Conservation (phyloP, 2,797 vertebrate genomes). For the Staurois parvus region DNA sequence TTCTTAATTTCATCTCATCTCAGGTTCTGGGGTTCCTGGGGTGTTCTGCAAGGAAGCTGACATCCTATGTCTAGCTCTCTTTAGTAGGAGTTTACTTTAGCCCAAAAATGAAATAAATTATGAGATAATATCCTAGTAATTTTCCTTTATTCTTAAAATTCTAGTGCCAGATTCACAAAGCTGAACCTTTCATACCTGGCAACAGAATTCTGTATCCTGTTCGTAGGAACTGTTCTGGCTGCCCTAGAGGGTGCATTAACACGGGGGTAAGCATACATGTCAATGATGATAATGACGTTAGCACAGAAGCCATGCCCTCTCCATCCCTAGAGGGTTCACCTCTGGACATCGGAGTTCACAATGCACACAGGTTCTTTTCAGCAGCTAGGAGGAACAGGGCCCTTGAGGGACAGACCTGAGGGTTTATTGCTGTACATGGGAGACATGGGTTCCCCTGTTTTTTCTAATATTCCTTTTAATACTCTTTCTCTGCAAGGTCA, state of each 20-base stretch:
- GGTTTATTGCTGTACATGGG: slow-evolving; percentile 26
- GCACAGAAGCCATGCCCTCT: slow-evolving; percentile 2
- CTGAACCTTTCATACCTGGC: neutral
- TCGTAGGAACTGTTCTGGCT: neutral
- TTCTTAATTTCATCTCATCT: too few relatives aligned
- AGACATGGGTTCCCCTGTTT: slow-evolving; percentile 39
- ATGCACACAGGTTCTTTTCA: neutral
- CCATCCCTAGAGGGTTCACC: neutral
- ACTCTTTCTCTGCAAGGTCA: slow-evolving; percentile 41
- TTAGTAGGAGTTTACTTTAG: too few relatives aligned
- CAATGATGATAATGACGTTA: neutral
- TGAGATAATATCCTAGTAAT: too few relatives aligned
- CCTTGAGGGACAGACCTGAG: neutral
- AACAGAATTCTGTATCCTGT: neutral
- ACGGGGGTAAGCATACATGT: neutral
- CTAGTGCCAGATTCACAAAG: neutral
- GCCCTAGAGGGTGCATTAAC: neutral
- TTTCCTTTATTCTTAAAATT: neutral
- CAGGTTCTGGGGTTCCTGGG: too few relatives aligned
- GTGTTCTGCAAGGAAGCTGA: too few relatives aligned
- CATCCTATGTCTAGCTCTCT: too few relatives aligned
- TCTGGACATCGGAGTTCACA: slow-evolving; percentile 2
- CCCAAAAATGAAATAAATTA: too few relatives aligned
- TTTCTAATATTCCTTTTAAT: slow-evolving; percentile 42
- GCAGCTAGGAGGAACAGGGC: neutral